phyloP scores from a whole-genome alignment of 1,140 invertebrate species.

The Nautilus pompilius region DNA sequence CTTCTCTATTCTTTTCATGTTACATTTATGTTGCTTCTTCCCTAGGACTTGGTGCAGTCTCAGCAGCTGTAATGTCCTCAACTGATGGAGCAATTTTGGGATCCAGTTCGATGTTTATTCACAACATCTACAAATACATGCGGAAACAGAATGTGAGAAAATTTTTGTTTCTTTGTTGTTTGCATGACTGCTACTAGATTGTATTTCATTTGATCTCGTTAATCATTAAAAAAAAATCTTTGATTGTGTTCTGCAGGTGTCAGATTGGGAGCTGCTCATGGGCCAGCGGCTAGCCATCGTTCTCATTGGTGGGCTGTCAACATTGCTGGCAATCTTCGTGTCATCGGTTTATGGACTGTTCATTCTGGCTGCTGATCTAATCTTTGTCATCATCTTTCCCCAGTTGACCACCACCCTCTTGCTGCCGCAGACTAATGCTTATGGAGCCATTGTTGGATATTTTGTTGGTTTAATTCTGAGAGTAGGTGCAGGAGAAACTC shows the following conservation, averaged over 20 bases:
- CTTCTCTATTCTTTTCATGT: background rate
- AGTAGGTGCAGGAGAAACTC: slow-evolving; percentile 75
- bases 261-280: slow-evolving; percentile 31
- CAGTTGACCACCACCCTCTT: slow-evolving; percentile 95
- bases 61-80: slow-evolving; percentile 51
- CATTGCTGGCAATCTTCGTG: slow-evolving; percentile 38
- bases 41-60: slow-evolving; percentile 43
- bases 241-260: slow-evolving; percentile 40
- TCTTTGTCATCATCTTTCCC: slow-evolving; percentile 95
- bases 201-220: too few species aligned
- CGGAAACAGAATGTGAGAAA: slow-evolving; percentile 22
- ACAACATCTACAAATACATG: slow-evolving; percentile 43
- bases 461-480: slow-evolving; percentile 82
- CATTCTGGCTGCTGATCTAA: slow-evolving; percentile 92
- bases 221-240: too few species aligned
- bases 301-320: slow-evolving; percentile 31
- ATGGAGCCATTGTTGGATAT: slow-evolving; percentile 80
- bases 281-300: slow-evolving; percentile 36
- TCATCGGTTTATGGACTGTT: slow-evolving; percentile 92
- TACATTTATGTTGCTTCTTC: too few species aligned
- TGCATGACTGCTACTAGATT: too few species aligned
- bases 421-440: slow-evolving; percentile 70
- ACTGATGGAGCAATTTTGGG: slow-evolving; percentile 47
- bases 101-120: slow-evolving; percentile 49
- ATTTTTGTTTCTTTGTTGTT: background rate